Base-by-base conservation (phyloP, 2,797 vertebrate genomes). In the Rhynchotus rufescens region DNA sequence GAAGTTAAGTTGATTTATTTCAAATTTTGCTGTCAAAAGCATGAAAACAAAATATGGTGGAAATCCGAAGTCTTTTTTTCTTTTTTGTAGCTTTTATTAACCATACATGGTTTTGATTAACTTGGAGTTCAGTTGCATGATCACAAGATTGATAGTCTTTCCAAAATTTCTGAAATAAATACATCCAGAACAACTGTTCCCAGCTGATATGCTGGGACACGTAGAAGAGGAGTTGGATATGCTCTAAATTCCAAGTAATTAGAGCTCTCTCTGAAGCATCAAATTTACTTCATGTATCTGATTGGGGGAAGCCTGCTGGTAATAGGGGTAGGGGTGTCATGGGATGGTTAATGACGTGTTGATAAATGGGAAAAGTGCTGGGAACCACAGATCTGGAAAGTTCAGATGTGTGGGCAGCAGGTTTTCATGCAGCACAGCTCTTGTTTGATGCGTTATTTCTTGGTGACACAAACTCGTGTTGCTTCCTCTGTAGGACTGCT, bases 191-290 rank as follows among this genome's bases (percentile, higher is more conserved):
- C 17, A 52, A 17, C 42, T n/a, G 19, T 75, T 94, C 75, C 67
- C 38, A 62, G 1, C 12, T 49, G 67, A 84, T 73, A 23, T 47
- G 88, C 34, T 45, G 67, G 65, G 71, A 47, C 51, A 59, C 28
- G 64, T 72, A 38, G 71, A 79, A 81, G 86, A 79, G 75, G 81
- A 56, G 22, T 22, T 62, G 38, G 78, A 76, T 69, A 12, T 1
- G 30, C 78, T 88, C 85, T 78, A 80, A 84, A 90, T 78, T 15
- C 54, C 38, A 69, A 68, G 86, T 51, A 59, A 84, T 91, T 86
- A 66, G 5, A 73, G 42, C 67, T 17, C 13, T 65, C 23, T 89
- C 68, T 75, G 76, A 89, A 83, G 76, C 26, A 72, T 47, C 83
- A 80, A 57, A 6, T 67, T 87, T 26, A 44, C 57, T 47, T 60